Evolutionary conservation across 2,888 invertebrate genomes (phyloP).

Genomic region (Cancer borealis): DNA sequence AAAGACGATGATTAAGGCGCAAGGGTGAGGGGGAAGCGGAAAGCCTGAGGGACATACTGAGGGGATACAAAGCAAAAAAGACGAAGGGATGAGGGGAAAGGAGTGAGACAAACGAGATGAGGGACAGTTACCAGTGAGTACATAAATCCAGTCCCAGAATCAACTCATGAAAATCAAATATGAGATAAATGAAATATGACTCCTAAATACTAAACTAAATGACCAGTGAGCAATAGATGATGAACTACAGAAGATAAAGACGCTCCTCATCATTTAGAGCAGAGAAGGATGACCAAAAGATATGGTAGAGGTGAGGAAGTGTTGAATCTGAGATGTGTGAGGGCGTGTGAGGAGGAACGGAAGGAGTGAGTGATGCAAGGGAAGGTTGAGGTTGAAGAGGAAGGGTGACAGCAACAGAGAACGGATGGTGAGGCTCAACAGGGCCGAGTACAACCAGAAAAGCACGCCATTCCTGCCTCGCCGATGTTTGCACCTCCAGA

Average conservation of each 20-base stretch:
- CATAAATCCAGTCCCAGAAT: not conserved
- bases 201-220: not conserved
- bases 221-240: not conserved
- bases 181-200: not conserved
- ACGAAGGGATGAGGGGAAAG: not conserved
- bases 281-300: not conserved
- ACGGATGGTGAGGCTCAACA: not conserved
- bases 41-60: conserved; percentile 23
- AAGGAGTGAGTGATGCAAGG: not conserved
- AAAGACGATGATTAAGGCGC: not conserved
- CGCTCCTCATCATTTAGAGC: not conserved
- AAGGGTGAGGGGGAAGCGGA: not conserved
- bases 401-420: not conserved
- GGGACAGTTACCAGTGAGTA: not conserved
- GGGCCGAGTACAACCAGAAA: not conserved
- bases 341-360: not conserved
- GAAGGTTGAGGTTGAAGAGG: not conserved
- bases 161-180: not conserved
- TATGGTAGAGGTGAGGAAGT: not conserved
- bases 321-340: not conserved
- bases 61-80: not conserved
- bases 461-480: not conserved
- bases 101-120: not conserved
- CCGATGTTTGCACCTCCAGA: conserved; percentile 34
- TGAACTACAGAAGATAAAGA: not conserved